Base-by-base conservation (phyloP, 2,888 invertebrate genomes). In the Zhuqinia jingwanae region DNA sequence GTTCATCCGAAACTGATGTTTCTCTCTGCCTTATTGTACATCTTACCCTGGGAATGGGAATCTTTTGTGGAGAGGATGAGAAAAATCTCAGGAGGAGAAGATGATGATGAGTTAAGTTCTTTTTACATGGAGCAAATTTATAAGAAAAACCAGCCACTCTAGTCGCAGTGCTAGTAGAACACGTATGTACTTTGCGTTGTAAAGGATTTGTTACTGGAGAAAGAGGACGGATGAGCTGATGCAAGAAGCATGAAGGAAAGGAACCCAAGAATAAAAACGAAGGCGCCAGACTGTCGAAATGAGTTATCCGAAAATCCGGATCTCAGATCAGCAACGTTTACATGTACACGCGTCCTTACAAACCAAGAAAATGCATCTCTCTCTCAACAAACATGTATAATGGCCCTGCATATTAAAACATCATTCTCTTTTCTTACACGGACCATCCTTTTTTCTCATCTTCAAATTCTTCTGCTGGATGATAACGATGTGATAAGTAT, bases 231-330 rank as follows among this genome's bases (percentile, higher is more conserved):
- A 87, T 87, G 88, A 88, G 88, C 81, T 78, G 79, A 87, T 84
- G 81, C 76, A 88, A 84, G 85, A 88, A 85, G 60, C 83, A 84
- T 83, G 85, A 84, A 88, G 76, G 17, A 80, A 80, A 85, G 78
- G 60, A 85, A 78, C 73, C 78, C 87, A 83, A 83, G 88, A 87
- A 90, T 90, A 90, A 90, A 90, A 90, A 89, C 83, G 87, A 81
- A 88, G 90, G 90, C 90, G 90, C 90, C 90, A 90, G 87, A 87
- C 89, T 89, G 90, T 89, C 90, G 90, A 90, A 90, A 90, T 90
- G 90, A 90, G 89, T 89, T 90, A 90, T 90, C 89, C 89, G 89
- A 89, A 89, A 89, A 90, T 90, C 90, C 89, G 89, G 89, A 87
- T 88, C 85, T 83, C 79, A 83, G 78, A 87, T 87, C 86, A 65